Evolutionary conservation across 2,888 invertebrate species (phyloP).

Genomic region (Drosophila limbata): DNA sequence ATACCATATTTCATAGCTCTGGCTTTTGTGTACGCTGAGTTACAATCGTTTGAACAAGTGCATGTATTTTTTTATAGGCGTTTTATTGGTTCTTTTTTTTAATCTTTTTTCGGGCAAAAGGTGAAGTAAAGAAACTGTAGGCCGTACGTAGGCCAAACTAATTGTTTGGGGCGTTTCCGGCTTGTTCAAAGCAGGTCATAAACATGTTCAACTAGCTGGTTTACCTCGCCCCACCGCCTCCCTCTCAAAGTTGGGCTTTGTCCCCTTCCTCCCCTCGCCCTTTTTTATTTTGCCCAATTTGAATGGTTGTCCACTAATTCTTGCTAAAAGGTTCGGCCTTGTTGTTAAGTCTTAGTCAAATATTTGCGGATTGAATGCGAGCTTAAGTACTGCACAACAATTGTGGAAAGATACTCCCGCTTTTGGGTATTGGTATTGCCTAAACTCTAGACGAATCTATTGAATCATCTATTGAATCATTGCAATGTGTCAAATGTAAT

Average conservation of each 20-base stretch:
- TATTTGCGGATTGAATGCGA: constrained; percentile 49
- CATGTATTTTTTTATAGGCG: background rate
- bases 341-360: constrained; percentile 46
- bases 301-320: constrained; percentile 61
- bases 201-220: constrained; percentile 17
- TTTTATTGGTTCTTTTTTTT: background rate
- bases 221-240: background rate
- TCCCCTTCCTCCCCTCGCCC: constrained; percentile 6
- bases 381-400: constrained; percentile 11
- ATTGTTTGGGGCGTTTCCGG: constrained; percentile 44
- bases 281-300: constrained; percentile 15
- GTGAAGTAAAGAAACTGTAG: constrained; percentile 7
- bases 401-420: constrained; percentile 5
- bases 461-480: background rate
- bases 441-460: background rate
- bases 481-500: constrained; percentile 50
- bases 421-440: background rate
- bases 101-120: background rate
- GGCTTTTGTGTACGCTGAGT: background rate
- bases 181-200: constrained; percentile 18
- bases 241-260: background rate
- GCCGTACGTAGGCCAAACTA: constrained; percentile 32
- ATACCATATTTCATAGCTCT: background rate
- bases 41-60: constrained; percentile 1
- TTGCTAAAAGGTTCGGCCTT: constrained; percentile 76